These are phyloP conservation scores for Cacatua alba DNA, from an alignment of 2,113 vertebrate species.

Conservation along the genomic window DNA sequence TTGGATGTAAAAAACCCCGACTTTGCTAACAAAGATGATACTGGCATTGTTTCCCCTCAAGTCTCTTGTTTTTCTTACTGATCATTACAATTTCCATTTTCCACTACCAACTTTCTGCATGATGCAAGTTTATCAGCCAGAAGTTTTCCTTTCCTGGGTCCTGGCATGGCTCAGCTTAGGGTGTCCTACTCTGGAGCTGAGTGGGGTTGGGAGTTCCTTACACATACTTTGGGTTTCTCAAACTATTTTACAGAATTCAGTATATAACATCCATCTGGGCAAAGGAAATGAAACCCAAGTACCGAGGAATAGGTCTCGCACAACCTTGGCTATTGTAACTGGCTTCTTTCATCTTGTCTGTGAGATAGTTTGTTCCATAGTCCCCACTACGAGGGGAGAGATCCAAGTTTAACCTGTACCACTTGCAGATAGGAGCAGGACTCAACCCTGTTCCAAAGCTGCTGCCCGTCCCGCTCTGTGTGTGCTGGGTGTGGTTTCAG, in stretches of 20 bases:
- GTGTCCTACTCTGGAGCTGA: not conserved
- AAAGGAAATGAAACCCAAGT: not conserved
- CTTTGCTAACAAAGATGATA: slow-evolving; percentile 69
- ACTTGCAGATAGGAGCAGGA: not conserved
- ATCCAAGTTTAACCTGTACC: not conserved
- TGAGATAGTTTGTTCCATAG: not conserved
- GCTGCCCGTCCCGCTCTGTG: accelerated
- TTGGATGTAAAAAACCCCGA: slow-evolving; percentile 47
- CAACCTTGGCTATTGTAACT: not conserved
- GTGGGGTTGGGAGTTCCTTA: not conserved
- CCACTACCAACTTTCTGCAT: slow-evolving; percentile 69
- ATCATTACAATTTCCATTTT: slow-evolving; percentile 25
- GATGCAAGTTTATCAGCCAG: slow-evolving; percentile 44
- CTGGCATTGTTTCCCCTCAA: slow-evolving; percentile 18
- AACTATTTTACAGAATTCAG: not conserved
- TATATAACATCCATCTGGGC: not conserved
- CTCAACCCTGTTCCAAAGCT: not conserved
- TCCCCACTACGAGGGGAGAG: not conserved
- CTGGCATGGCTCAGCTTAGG: slow-evolving; percentile 47
- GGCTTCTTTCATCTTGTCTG: not conserved
- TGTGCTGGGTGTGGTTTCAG: not conserved
- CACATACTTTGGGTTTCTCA: not conserved
- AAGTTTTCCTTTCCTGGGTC: not conserved
- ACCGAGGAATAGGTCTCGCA: not conserved
- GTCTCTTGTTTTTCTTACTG: slow-evolving; percentile 36